Base-by-base conservation (phyloP, 1,140 invertebrate genomes). In the Eriosoma lanigerum region DNA sequence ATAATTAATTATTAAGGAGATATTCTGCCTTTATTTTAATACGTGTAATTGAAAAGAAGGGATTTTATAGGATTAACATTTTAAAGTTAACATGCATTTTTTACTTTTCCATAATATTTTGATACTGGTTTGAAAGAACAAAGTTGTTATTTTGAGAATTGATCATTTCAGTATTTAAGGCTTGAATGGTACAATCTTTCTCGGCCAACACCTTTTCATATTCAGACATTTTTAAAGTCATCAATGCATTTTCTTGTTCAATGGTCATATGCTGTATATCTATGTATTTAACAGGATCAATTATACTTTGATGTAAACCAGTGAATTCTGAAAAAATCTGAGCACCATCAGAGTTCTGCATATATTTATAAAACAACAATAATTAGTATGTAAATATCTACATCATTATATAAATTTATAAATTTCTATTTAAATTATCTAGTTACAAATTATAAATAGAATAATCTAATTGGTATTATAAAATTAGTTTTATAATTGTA, bases 61-160 rank as follows among this genome's bases (percentile, higher is more conserved):
- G 1, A n/a, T 21, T 9, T 15, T 8, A n/a, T n/a, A n/a, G n/a
- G 29, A 75, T 0, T 0, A 38, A 58, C 12, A 56, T 52, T 5
- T 29, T 32, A 3, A 26, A n/a, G 17, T 19, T 13, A 46, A 44
- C 21, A 46, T 21, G 13, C n/a, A 6, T 44, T 6, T 38, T n/a
- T 75, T 78, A 78, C 75, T 29, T 62, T 60, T 62, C 75, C 15
- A 24, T 46, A 24, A 78, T 46, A 78, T 24, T 60, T 8, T 62
- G 46, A 13, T 60, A 62, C 1, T 46, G 56, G 19, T 62, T 24
- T 13, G 32, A 46, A 29, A 78, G 15, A 46, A 60, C 0, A 50
- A 26, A 24, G 5, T 19, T 19, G 1, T 62, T 62, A 26, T 78
- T 62, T 48, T 78, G 29, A 78, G 32, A 26, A 26, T 78, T 78